Base-by-base conservation (phyloP, 1,140 invertebrate genomes). In the Papilio machaon region DNA sequence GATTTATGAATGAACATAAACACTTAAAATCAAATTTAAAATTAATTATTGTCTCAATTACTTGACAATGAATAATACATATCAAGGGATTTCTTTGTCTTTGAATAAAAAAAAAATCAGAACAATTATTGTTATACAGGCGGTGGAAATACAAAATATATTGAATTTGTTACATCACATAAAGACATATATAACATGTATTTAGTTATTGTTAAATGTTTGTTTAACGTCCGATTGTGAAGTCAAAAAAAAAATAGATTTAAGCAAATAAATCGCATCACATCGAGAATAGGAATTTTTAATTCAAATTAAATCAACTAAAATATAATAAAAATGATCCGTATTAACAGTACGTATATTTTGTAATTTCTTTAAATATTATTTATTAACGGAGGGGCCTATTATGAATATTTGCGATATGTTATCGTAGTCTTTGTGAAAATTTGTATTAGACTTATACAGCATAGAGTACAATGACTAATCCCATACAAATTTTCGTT, bases 251-350 rank as follows among this genome's bases (percentile, higher is more conserved):
- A 11, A 2, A 38, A 19, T 70, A 64, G 23, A 11, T 15, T 23
- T 35, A 70, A 70, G 30, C 64, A 70, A 70, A 70, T 60, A 35
- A 35, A 67, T 67, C 64, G 30, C 64, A 70, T 70, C 64, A 70
- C 64, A 70, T 6, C 64, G 64, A 70, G 7, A 35, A 30, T 30
- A 30, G 23, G 23, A 30, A 4, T 30, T 2, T 60, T 35, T 35
- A 35, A 67, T 70, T 70, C 30, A 15, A 38, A 23, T 35, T 35
- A 35, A 5, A 38, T 70, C 23, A 15, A 13, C 23, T 17, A 11
- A 30, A 30, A 30, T 30, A 30, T 64, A 64, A 9, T 30, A 2
- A 64, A 64, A 0, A 67, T 43, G 17, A 70, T 35, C 11, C 30
- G 30, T 35, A 38, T 9, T 15, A 67, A 35, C 10, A 15, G 13